phyloP scores from a whole-genome alignment of 2,113 vertebrate genomes.

The Etheostoma spectabile region DNA sequence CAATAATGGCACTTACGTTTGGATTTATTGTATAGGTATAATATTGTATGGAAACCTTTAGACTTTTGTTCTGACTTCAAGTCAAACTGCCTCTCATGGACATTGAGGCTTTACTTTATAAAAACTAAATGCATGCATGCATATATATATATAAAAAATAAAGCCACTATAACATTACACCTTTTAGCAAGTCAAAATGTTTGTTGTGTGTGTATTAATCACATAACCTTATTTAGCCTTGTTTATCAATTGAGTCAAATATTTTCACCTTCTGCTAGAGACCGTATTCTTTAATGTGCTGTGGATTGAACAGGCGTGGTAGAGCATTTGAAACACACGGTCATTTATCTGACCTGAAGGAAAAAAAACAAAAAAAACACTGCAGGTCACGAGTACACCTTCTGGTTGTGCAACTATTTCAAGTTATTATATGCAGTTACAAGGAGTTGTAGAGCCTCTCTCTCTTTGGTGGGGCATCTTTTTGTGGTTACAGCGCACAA shows the following conservation, averaged over 20 bases:
- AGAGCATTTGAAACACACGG: too few relatives aligned
- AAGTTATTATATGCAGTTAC: too few relatives aligned
- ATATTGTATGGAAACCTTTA: background rate
- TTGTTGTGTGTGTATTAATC: too few relatives aligned
- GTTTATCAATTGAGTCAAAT: background rate
- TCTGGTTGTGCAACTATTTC: too few relatives aligned
- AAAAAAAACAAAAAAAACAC: too few relatives aligned
- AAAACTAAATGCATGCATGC: too few relatives aligned
- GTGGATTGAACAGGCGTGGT: background rate
- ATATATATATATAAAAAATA: background rate
- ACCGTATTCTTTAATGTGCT: background rate
- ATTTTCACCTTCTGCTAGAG: background rate
- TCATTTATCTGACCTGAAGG: too few relatives aligned
- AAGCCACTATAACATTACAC: background rate
- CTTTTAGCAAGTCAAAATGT: background rate
- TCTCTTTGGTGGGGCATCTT: background rate
- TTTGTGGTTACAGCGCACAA: background rate
- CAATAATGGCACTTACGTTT: too few relatives aligned
- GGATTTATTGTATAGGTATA: too few relatives aligned
- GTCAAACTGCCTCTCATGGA: background rate
- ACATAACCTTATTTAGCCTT: background rate
- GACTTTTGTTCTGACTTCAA: background rate
- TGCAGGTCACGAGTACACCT: too few relatives aligned
- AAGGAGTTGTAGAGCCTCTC: too few relatives aligned
- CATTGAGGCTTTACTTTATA: background rate